Evolutionary conservation across 2,888 invertebrate genomes (phyloP), one percentile per base, ranked within the genome.

Genomic region (Arenicola marina): DNA sequence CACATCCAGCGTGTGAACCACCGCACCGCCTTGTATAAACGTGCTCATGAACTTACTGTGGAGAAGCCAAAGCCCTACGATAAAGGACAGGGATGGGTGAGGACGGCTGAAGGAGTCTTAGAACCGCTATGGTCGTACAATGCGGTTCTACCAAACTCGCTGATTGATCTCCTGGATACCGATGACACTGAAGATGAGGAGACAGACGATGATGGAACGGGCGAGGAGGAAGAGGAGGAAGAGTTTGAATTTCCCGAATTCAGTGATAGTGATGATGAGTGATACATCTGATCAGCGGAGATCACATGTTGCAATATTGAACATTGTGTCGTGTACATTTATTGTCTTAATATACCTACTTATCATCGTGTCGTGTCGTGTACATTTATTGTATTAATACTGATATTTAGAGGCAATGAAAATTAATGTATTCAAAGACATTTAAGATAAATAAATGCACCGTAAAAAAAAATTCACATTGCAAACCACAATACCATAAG

Each of bases 41-140:
- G 34, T 24, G 55, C 33, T 7, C 33, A 55, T 33, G 4, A 55
- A 28, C 33, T 34, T 34, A 38, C 55, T 7, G 2, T 60, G 21
- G 34, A 43, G 33, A 43, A 43, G n/a, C 60, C 60, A 44, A 56
- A 56, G 29, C 56, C 56, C 26, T 28, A 29, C n/a, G 56, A 43
- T 21, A 28, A 38, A 2, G 43, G 29, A 28, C 56, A 56, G n/a
- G 11, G 43, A 4, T 56, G 45, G 45, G 29, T 26, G 2, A 56
- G 24, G 55, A 55, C 34, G 54, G 60, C 29, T 7, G 43, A 26
- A 15, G 55, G 54, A 43, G 43, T 45, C 18, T 29, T 60, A 24
- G 60, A 60, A 32, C 60, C 44, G 29, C 2, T 53, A 26, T 59
- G 59, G 59, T 33, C 59, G 7, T 33, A 18, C 4, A 29, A 45